Percentiles rank a stretch among this genome's conserved stretches.
Conservation (phyloP, 2,888 invertebrate species). For the Bedellia somnulentella region DNA sequence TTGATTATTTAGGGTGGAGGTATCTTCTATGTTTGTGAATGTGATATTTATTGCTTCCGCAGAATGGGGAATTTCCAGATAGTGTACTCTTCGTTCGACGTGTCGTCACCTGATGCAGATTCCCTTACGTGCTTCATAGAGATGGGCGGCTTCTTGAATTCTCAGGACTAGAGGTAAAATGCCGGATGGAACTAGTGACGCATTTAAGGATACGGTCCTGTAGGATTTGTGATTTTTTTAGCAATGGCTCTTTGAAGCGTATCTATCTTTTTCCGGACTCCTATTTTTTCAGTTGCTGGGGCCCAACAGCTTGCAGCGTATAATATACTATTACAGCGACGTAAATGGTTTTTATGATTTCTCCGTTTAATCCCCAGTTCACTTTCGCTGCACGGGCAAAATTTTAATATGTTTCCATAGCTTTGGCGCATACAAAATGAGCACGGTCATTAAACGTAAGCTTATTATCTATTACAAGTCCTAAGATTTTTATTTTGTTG, state of each 20-base stretch:
- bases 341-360: constrained; percentile 1
- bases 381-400: constrained; percentile 2
- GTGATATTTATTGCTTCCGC: neutral
- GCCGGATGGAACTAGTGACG: constrained; percentile 1
- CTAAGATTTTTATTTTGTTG: too few relatives aligned
- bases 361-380: constrained; percentile 1
- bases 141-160: neutral
- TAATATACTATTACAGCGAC: constrained; percentile 2
- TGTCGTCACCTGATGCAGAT: neutral
- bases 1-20: too few relatives aligned
- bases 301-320: constrained; percentile 2
- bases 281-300: constrained; percentile 2
- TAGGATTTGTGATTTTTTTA: constrained; percentile 1
- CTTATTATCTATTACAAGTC: neutral
- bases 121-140: neutral
- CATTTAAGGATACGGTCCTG: neutral
- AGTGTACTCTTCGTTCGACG: neutral
- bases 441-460: constrained; percentile 4
- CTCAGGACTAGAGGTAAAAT: constrained; percentile 1
- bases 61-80: neutral
- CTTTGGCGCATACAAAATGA: neutral
- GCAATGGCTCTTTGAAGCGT: constrained; percentile 1
- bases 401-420: constrained; percentile 1
- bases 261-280: neutral
- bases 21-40: neutral